Base-by-base conservation (phyloP, 1,140 invertebrate genomes). In the Megalonaias nervosa region DNA sequence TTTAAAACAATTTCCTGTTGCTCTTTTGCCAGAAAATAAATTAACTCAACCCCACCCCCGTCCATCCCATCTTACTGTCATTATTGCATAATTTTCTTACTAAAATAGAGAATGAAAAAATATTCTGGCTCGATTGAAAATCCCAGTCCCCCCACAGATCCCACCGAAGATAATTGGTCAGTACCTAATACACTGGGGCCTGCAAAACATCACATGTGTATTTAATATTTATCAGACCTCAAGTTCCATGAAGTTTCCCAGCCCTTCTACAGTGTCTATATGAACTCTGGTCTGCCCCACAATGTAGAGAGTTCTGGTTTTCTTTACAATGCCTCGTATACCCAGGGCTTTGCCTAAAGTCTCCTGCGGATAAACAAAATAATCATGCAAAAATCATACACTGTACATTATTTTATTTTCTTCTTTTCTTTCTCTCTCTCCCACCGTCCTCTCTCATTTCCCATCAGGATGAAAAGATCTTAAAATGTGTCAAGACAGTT, bases 211-310 rank as follows among this genome's bases (percentile, higher is more conserved):
- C 0, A 73, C 4, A 61, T 19, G 17, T 12, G 38, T 31, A 15
- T 60, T 60, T 12, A 60, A 68, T 16, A 12, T 23, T 65, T 14
- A 57, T n/a, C 61, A 21, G 76, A 97, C 96, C 92, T 98, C 97
- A 60, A 98, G 91, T 91, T 98, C 97, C 92, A 98, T 94, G 87
- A 95, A 98, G 88, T 94, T 87, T 11, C 97, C 97, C 19, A 98
- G 92, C 68, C 92, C 92, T 82, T 94, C 90, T 0, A 98, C 97
- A 83, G 93, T 87, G 90, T 99, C 97, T 79, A 98, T 91, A 89
- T 98, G 97, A 58, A 99, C 93, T 80, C 97, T 93, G 14, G 97
- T 98, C 86, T 97, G 95, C 1, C 93, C 95, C 60, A 95, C 91
- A 85, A 97, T 91, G 81, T 94, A 97, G 6, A 98, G 90, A 71